A percentile compares a stretch with the other conserved stretches of the same genome.
Conservation (phyloP, 2,113 vertebrate genomes). For the Pseudolaguvia tuberculata region DNA sequence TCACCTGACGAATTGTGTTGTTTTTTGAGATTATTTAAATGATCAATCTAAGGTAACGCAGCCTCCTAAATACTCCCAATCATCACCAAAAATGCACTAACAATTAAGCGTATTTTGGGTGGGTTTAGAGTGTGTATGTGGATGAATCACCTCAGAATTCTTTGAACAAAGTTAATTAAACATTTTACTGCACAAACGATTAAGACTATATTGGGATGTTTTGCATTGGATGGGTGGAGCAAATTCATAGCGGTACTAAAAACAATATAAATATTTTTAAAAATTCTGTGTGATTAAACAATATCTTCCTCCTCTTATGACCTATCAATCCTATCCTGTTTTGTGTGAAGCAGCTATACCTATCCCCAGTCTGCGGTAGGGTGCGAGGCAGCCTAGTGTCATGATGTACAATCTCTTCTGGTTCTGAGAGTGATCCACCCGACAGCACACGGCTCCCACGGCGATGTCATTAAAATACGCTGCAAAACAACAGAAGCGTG, state of each 20-base stretch:
- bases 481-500: slow-evolving; percentile 52
- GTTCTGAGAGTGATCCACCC: slow-evolving; percentile 98
- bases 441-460: slow-evolving; percentile 96
- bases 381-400: slow-evolving; percentile 97
- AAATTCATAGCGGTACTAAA: neutral
- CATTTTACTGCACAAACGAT: too few species aligned
- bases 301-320: neutral
- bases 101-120: too few species aligned
- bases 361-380: slow-evolving; percentile 97
- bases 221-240: too few species aligned
- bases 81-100: too few species aligned
- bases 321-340: neutral
- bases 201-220: too few species aligned
- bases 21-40: too few species aligned
- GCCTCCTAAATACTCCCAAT: too few species aligned
- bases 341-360: slow-evolving; percentile 66
- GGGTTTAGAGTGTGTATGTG: too few species aligned
- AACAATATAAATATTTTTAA: neutral
- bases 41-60: too few species aligned
- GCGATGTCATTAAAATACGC: slow-evolving; percentile 99
- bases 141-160: too few species aligned
- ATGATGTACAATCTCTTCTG: slow-evolving; percentile 99
- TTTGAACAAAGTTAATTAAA: too few species aligned
- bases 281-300: neutral
- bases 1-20: neutral